Conservation (phyloP, 2,113 vertebrate genomes). For the Saiga tatarica region DNA sequence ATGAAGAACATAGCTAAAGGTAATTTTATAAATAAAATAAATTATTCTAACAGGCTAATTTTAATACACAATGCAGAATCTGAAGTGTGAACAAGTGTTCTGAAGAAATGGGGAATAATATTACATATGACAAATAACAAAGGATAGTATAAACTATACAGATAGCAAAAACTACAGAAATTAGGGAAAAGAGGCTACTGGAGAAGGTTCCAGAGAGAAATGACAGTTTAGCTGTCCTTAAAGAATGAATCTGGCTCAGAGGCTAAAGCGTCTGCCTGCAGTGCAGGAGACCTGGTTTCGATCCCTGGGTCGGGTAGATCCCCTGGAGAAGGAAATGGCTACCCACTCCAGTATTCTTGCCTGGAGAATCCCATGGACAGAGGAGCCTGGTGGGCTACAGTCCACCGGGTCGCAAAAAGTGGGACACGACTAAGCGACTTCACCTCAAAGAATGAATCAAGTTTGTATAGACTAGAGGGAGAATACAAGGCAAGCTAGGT, state of each 20-base stretch:
- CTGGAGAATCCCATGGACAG: too few relatives aligned
- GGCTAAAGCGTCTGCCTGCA: too few relatives aligned
- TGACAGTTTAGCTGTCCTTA: not conserved
- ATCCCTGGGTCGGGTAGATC: too few relatives aligned
- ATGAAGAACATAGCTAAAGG: not conserved
- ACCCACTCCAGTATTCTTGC: too few relatives aligned
- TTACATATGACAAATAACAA: not conserved
- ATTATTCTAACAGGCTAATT: not conserved
- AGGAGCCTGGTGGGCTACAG: too few relatives aligned
- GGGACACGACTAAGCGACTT: too few relatives aligned
- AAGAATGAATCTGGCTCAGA: not conserved
- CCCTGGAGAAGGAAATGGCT: too few relatives aligned
- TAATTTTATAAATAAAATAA: not conserved
- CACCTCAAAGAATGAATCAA: not conserved
- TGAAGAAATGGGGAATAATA: not conserved
- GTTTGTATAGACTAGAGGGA: not conserved
- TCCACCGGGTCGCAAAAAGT: too few relatives aligned
- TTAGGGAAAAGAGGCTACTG: not conserved
- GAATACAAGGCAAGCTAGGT: not conserved
- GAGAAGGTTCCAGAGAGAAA: not conserved
- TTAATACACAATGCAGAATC: not conserved
- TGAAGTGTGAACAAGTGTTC: not conserved
- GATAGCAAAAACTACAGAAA: not conserved
- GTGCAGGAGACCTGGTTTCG: too few relatives aligned
- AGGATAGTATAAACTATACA: not conserved